Evolutionary conservation across 37 sponge, comb jelly and placozoan genomes (phyloP), one percentile per base, ranked within the genome.

Genomic region (Crambe crambe): DNA sequence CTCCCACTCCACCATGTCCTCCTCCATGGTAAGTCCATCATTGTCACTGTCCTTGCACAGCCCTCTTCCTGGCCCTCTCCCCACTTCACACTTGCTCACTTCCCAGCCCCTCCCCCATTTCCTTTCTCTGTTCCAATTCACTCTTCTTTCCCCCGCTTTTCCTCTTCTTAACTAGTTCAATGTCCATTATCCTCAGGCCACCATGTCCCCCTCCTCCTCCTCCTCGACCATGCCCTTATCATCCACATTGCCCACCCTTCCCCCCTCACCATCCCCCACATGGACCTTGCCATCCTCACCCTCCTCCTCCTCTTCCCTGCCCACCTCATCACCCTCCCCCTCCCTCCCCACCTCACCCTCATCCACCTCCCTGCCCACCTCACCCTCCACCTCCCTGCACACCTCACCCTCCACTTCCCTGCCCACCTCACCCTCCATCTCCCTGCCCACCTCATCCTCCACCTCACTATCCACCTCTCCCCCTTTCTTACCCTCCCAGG

Each of bases 281-380:
- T 47, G 27, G 12, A 18, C 74, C 51, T 73, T 32, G 5, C 36
- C 74, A 15, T 27, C 56, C 74, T n/a, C 74, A 12, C 56, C 56
- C 9, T 30, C 59, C 75, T 30, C 9, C 2, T 35, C 43, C 71
- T 3, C 43, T 25, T 35, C 71, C 21, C 43, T 42, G 37, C 15
- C 59, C 76, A 32, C 59, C 62, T 56, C 75, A 1, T 30, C 76
- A 40, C 2, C 66, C 35, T 31, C 66, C 2, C 43, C 71, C 71
- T 17, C 42, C 1, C 12, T 17, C 71, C 15, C 37, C 68, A 34
- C 3, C n/a, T 62, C n/a, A 47, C 12, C 51, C 51, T 47, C 51
- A 15, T 47, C 51, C 51, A 47, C 6, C 6, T 6, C 51, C 51
- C 51, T 12, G 51, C 51, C 6, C 51, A 47, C 51, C 51, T 47